Evolutionary conservation across 2,888 invertebrate genomes (phyloP).

Genomic region (Cheilosia vulpina): DNA sequence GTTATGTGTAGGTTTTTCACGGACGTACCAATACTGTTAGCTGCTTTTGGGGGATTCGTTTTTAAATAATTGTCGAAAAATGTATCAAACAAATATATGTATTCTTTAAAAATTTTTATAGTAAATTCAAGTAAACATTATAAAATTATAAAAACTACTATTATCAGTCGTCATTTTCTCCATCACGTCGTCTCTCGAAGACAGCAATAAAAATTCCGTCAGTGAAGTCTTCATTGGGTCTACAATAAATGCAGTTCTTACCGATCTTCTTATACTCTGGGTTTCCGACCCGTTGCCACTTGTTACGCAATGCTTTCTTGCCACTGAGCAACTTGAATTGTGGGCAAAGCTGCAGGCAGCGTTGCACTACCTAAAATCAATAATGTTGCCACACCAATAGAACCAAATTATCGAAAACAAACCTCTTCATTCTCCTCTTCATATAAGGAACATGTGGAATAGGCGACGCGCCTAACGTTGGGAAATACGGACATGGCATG

Average conservation of each 20-base stretch:
- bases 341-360: slow-evolving; percentile 80
- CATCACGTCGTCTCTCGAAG: slow-evolving; percentile 86
- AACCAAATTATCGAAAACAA: slow-evolving; percentile 84
- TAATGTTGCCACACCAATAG: slow-evolving; percentile 81
- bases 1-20: too few relatives aligned
- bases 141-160: neutral
- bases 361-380: slow-evolving; percentile 85
- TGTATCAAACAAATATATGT: too few relatives aligned
- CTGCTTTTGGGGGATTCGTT: too few relatives aligned
- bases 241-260: slow-evolving; percentile 90
- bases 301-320: slow-evolving; percentile 85
- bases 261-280: slow-evolving; percentile 87
- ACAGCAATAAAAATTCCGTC: slow-evolving; percentile 98
- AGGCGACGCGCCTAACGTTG: slow-evolving; percentile 92
- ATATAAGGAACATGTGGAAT: slow-evolving; percentile 97
- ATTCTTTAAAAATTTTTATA: neutral
- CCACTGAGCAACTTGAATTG: slow-evolving; percentile 87
- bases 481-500: slow-evolving; percentile 94
- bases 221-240: slow-evolving; percentile 90
- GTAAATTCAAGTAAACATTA: neutral
- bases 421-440: slow-evolving; percentile 97
- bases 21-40: too few relatives aligned
- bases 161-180: slow-evolving; percentile 24
- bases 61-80: too few relatives aligned
- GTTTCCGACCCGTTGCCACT: slow-evolving; percentile 89